Evolutionary conservation across 37 sponge, comb jelly and placozoan species (phyloP), one percentile per base, ranked within the genome.

Genomic region (Dysidea cf. avara): DNA sequence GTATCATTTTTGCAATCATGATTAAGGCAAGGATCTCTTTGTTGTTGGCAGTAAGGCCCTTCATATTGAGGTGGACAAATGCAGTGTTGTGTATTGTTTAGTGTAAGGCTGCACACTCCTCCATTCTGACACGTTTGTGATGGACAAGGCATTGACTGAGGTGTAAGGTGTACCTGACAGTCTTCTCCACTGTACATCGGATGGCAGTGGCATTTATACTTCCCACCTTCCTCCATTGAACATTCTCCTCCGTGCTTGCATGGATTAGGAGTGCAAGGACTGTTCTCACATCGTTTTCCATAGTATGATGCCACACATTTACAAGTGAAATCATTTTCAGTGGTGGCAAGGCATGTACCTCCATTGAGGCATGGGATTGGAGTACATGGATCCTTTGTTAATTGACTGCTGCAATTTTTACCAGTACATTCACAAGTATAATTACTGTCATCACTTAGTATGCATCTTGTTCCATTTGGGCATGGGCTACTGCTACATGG

Each of bases 201-300:
- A 36, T 2, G 18, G 38, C 67, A 66, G 33, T 66, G 46, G n/a
- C 67, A 66, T 24, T 35, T 39, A 43, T 3, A 16, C 64, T 32
- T 32, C 7, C 25, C 46, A 20, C 25, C n/a, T 13, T 11, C 3
- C n/a, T n/a, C 26, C 34, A n/a, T 20, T 22, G 25, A 20, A 71
- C 81, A 81, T 6, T 0, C 17, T 7, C 65, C 81, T 6, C 72
- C 72, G 20, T 81, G 49, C 46, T 53, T 54, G 40, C 81, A 81
- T 1, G 71, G 65, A 71, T 38, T 72, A 4, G 64, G 58, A 1
- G 25, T 22, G 49, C 81, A 81, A 24, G 72, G 67, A 24, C 38
- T 46, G 30, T 28, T 61, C 7, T 61, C 63, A 61, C 63, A 61
- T 35, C 63, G 17, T 61, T 53, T 25, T 26, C 56, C 71, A 70